Conservation (phyloP, 2,113 vertebrate genomes). For the Aphelocoma coerulescens region DNA sequence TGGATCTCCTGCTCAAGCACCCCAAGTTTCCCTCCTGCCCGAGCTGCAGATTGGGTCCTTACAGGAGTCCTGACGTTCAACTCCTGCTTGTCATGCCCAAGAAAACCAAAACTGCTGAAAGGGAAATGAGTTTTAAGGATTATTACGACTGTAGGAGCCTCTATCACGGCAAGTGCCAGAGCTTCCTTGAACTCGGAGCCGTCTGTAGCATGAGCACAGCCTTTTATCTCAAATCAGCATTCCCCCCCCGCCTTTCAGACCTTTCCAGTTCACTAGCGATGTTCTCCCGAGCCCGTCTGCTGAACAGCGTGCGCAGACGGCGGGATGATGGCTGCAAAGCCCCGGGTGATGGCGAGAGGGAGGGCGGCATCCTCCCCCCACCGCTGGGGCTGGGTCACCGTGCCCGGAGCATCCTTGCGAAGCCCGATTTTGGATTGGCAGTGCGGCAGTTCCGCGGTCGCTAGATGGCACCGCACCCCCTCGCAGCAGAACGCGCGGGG, state of each 20-base stretch:
- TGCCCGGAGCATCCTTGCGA: rapidly evolving
- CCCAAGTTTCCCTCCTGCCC: not conserved
- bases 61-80: not conserved
- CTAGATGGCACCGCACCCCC: slow-evolving; percentile 47
- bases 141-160: not conserved
- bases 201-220: not conserved
- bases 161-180: not conserved
- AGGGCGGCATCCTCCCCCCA: not conserved
- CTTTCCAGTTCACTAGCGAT: not conserved
- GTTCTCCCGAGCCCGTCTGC: not conserved
- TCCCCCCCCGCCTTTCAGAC: not conserved
- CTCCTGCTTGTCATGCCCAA: not conserved
- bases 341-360: not conserved
- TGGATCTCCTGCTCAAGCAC: not conserved
- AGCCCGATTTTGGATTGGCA: not conserved
- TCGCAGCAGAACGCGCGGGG: not conserved
- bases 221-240: not conserved
- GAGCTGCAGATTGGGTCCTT: not conserved
- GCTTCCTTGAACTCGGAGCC: not conserved
- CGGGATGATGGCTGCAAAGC: not conserved
- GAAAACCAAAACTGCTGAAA: not conserved
- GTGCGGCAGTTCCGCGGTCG: rapidly evolving
- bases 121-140: not conserved
- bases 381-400: rapidly evolving
- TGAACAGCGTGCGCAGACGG: not conserved